Base-by-base conservation (phyloP, 2,888 invertebrate species). In the Drosophila hamatofila region DNA sequence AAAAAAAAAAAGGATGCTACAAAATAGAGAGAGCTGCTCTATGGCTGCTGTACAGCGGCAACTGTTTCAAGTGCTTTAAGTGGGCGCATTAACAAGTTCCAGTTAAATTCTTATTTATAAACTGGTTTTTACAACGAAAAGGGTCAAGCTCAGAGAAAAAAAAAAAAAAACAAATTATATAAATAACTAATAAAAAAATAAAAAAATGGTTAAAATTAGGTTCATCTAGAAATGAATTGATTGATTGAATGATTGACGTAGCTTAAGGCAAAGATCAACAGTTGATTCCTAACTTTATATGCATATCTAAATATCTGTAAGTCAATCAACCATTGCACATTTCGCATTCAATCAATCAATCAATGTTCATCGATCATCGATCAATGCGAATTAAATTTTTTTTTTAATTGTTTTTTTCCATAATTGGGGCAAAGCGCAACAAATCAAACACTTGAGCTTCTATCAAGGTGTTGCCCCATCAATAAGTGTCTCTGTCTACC, bases 401-500 rank as follows among this genome's bases (percentile, higher is more conserved):
- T 23, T 21, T n/a, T 44, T 23, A 16, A 56, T 48, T 25, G 25
- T 23, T 41, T 25, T 35, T 30, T 21, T 27, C 4, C 21, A 67
- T 60, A 76, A 78, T 60, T 78, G 52, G 56, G 39, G 30, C 46
- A 62, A 76, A 21, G 35, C 51, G 23, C 44, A 71, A 23, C 41
- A 70, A 67, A 54, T 58, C 58, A 58, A 62, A 57, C 51, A 66
- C 55, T 66, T n/a, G 65, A 54, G 54, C 16, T 55, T 49, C 25
- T 78, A 78, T 75, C 69, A 69, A 61, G 44, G 52, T 55, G 70
- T 48, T 72, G 66, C 62, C 57, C 72, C 66, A 82, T 82, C 84
- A 70, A 82, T 79, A 82, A 87, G 80, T 84, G 81, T 71, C 85
- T 72, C 52, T 18, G 30, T 42, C 64, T 66, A 61, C 25, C 73